Conservation (phyloP, 2,888 invertebrate genomes). For the Cerastis leucographa region DNA sequence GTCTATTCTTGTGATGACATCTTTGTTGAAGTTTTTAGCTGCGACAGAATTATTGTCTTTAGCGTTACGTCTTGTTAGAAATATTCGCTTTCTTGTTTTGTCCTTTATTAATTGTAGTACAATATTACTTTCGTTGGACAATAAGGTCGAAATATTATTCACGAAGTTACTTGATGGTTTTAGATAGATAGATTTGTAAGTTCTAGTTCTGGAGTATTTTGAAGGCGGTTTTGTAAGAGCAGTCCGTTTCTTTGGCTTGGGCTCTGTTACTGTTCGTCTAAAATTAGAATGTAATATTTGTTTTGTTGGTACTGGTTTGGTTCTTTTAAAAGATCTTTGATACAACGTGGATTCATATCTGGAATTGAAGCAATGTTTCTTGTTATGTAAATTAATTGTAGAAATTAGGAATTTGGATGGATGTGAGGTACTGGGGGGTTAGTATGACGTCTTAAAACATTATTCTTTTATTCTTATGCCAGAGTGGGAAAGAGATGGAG, state of each 20-base stretch:
- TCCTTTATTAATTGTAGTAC: background rate
- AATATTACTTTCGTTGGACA: rapidly evolving
- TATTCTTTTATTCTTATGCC: no score
- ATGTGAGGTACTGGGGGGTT: background rate
- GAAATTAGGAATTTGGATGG: background rate
- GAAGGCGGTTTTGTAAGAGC: background rate
- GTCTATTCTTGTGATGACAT: slow-evolving; percentile 7
- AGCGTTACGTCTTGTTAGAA: background rate
- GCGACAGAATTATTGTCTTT: background rate
- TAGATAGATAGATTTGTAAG: no score
- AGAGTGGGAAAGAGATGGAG: no score
- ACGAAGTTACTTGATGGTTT: background rate
- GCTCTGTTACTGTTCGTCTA: background rate
- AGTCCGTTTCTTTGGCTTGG: background rate
- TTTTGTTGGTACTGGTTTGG: background rate
- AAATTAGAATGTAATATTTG: background rate
- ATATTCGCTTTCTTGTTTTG: background rate
- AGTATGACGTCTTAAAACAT: no score
- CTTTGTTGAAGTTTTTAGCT: background rate
- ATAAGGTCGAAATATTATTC: no score
- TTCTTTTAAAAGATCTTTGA: background rate
- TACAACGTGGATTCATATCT: background rate
- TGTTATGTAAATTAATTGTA: background rate
- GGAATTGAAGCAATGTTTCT: slow-evolving; percentile 7
- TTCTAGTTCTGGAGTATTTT: background rate